These are phyloP conservation scores for Rallus crepitans DNA, from an alignment of 2,797 vertebrate species.

Conservation along the genomic window DNA sequence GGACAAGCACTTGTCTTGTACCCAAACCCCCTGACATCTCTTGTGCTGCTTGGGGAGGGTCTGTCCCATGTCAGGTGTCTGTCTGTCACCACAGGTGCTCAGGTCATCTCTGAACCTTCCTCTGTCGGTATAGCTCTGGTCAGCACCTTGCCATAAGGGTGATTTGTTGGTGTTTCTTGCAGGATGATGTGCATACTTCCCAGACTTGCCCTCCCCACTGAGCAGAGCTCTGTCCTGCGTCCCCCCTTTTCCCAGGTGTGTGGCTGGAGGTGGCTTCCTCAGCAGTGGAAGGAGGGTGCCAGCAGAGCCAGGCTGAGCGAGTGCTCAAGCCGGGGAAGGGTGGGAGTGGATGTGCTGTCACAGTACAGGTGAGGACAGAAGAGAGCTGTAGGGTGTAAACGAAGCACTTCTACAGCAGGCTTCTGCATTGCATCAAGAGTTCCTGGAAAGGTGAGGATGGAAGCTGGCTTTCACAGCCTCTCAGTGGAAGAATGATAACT, in stretches of 20 bases:
- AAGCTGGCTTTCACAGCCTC: not conserved
- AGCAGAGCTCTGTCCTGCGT: not conserved
- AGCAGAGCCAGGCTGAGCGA: not conserved
- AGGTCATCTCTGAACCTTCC: not conserved
- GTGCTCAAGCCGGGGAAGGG: not conserved
- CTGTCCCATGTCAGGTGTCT: not conserved
- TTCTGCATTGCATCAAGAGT: constrained; percentile 9
- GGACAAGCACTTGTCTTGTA: not conserved
- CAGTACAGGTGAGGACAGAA: not conserved
- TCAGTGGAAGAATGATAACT: not conserved
- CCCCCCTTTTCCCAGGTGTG: not conserved
- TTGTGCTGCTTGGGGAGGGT: not conserved
- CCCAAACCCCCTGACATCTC: not conserved
- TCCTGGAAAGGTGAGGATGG: not conserved
- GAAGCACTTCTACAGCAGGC: not conserved
- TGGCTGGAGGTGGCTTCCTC: not conserved
- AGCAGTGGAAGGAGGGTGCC: not conserved
- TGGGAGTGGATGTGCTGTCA: not conserved
- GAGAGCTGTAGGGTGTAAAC: not conserved
- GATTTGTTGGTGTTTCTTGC: not conserved
- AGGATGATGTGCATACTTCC: rapidly evolving
- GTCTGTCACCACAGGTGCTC: rapidly evolving
- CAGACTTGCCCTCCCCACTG: rapidly evolving
- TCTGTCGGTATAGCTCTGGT: not conserved
- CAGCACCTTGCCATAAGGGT: not conserved